These are phyloP conservation scores for Corydoras maculifer DNA, from an alignment of 2,113 vertebrate genomes.

Conservation along the genomic window DNA sequence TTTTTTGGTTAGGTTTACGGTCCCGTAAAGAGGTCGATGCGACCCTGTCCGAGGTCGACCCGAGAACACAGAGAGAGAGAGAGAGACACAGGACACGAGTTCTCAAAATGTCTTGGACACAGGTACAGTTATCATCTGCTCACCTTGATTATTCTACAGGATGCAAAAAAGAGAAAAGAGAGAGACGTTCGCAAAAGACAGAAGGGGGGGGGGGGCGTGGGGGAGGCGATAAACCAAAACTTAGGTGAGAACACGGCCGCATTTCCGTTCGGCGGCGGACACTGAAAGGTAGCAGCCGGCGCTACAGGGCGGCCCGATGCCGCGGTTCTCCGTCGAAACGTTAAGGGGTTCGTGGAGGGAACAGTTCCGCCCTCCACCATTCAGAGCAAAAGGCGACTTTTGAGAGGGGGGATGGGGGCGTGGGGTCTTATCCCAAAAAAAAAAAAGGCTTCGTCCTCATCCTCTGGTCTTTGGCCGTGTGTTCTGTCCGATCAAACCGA, in stretches of 20 bases:
- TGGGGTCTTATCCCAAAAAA: too few relatives aligned
- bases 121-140: constrained; percentile 31
- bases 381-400: neutral
- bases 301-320: constrained; percentile 49
- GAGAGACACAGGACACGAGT: too few relatives aligned
- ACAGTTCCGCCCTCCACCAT: neutral
- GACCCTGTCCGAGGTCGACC: too few relatives aligned
- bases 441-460: too few relatives aligned
- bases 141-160: constrained; percentile 46
- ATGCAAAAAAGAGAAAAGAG: constrained; percentile 39
- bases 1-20: too few relatives aligned
- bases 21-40: too few relatives aligned
- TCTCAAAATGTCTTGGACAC: neutral
- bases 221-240: neutral
- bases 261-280: constrained; percentile 44
- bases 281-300: constrained; percentile 57
- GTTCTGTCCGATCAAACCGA: neutral
- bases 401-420: too few relatives aligned
- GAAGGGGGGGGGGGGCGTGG: neutral
- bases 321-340: neutral
- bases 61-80: too few relatives aligned
- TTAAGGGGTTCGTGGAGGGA: constrained; percentile 17
- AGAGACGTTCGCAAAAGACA: too few relatives aligned
- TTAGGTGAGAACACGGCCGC: neutral
- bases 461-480: too few relatives aligned